These are phyloP conservation scores for Tachypleus tridentatus DNA, from an alignment of 1,140 invertebrate genomes.

Conservation along the genomic window DNA sequence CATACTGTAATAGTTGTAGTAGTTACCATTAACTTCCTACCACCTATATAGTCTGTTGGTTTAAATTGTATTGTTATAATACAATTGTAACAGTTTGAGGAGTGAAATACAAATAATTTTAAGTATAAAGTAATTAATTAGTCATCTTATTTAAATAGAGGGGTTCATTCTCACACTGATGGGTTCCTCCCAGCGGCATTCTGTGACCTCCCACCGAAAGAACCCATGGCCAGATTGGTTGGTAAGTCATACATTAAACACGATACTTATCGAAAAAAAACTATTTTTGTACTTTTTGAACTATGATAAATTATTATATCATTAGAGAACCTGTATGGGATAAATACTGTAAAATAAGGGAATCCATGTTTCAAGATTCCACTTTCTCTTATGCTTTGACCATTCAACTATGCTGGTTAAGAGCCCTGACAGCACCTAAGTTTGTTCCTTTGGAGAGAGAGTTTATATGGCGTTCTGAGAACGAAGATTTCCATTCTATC, in stretches of 20 bases:
- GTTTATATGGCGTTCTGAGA: too few relatives aligned
- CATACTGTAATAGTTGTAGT: too few relatives aligned
- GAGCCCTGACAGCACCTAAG: too few relatives aligned
- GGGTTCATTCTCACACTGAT: conserved; percentile 36
- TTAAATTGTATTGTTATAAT: not conserved
- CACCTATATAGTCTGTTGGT: not conserved
- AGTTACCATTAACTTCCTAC: too few relatives aligned
- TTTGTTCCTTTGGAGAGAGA: too few relatives aligned
- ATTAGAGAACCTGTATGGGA: too few relatives aligned
- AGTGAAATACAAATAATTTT: not conserved
- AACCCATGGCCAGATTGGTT: conserved; percentile 36
- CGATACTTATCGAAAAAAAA: not conserved
- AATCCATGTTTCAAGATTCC: too few relatives aligned
- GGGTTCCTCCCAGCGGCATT: conserved; percentile 39
- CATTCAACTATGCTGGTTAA: too few relatives aligned
- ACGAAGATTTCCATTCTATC: too few relatives aligned
- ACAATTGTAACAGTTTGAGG: not conserved
- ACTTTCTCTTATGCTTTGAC: too few relatives aligned
- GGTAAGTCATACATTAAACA: conserved; percentile 25
- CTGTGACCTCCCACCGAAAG: conserved; percentile 38
- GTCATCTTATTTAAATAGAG: conserved; percentile 27
- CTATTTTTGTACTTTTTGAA: not conserved
- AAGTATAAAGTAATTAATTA: conserved; percentile 6
- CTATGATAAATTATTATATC: not conserved
- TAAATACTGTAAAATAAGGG: not conserved